These are phyloP conservation scores for Frieseomelitta varia DNA, from an alignment of 1,140 invertebrate species.

Conservation along the genomic window DNA sequence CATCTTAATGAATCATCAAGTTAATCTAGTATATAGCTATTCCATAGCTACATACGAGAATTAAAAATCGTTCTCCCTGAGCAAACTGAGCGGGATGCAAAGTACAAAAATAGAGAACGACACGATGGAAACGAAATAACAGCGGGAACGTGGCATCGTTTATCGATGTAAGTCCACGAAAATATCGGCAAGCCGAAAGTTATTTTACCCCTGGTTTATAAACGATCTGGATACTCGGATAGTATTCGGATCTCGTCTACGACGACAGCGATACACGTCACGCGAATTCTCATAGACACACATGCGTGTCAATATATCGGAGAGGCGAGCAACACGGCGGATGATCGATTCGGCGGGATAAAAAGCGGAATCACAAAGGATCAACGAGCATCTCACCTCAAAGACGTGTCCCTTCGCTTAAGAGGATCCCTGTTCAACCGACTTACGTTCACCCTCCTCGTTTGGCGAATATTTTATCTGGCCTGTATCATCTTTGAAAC, in stretches of 20 bases:
- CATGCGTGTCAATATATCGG: constrained; percentile 55
- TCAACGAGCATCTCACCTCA: constrained; percentile 72
- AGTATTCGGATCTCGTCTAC: constrained; percentile 66
- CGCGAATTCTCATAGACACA: constrained; percentile 55
- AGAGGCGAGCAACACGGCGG: constrained; percentile 71
- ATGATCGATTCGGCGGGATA: constrained; percentile 81
- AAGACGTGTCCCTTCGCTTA: constrained; percentile 41
- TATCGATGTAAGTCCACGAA: not conserved
- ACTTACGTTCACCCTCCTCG: constrained; percentile 31
- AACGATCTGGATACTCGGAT: constrained; percentile 22
- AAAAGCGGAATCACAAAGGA: constrained; percentile 77
- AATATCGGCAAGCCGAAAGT: not conserved
- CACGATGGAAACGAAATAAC: not conserved
- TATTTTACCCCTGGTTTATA: constrained; percentile 9
- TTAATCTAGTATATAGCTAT: too few species aligned
- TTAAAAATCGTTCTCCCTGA: too few species aligned
- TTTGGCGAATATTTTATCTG: constrained; percentile 27
- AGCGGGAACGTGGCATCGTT: not conserved
- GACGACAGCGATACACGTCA: constrained; percentile 57
- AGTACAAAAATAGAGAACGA: too few species aligned
- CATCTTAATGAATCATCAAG: too few species aligned
- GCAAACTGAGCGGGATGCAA: too few species aligned
- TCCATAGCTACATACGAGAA: too few species aligned
- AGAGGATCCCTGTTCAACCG: constrained; percentile 38
- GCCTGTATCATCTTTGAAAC: constrained; percentile 24